A percentile compares a stretch with the other conserved stretches of the same genome.
Evolutionary conservation across 2,888 invertebrate species (phyloP).

Genomic region (Apotomis turbidana): DNA sequence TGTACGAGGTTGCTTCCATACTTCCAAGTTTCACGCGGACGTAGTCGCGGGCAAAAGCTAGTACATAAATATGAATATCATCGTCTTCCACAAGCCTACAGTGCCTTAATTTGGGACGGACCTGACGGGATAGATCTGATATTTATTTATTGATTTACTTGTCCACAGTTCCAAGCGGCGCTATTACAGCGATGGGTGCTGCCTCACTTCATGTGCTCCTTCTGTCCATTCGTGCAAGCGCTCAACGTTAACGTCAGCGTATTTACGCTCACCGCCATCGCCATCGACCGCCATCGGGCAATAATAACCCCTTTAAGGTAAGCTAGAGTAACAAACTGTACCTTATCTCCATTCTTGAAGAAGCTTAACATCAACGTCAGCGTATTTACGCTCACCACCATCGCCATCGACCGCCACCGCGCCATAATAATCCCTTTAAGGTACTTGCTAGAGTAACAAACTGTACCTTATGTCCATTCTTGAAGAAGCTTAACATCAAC

Average conservation of each 20-base stretch:
- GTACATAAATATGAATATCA: no score
- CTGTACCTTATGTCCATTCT: no score
- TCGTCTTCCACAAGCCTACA: no score
- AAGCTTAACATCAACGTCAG: conserved; percentile 89
- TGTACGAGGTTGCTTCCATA: no score
- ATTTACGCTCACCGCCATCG: conserved; percentile 93
- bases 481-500: no score
- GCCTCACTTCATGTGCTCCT: conserved; percentile 93
- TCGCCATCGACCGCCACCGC: conserved; percentile 93
- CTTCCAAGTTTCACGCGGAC: no score
- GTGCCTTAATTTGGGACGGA: no score
- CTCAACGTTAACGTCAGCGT: conserved; percentile 95
- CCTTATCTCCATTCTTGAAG: conserved; percentile 94
- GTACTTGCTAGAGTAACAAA: conserved; percentile 68
- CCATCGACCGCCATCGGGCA: conserved; percentile 92
- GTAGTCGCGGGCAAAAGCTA: no score
- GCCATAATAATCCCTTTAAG: conserved; percentile 89
- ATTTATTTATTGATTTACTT: not conserved
- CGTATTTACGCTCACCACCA: conserved; percentile 93
- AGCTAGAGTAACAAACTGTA: not conserved
- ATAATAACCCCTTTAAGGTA: conserved; percentile 89
- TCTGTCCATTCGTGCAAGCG: conserved; percentile 94
- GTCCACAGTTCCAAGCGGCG: conserved; percentile 92
- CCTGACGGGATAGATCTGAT: no score
- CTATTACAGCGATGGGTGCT: conserved; percentile 93